These are phyloP conservation scores for Sebastes diaconus DNA, from an alignment of 2,797 vertebrate species.

Conservation along the genomic window DNA sequence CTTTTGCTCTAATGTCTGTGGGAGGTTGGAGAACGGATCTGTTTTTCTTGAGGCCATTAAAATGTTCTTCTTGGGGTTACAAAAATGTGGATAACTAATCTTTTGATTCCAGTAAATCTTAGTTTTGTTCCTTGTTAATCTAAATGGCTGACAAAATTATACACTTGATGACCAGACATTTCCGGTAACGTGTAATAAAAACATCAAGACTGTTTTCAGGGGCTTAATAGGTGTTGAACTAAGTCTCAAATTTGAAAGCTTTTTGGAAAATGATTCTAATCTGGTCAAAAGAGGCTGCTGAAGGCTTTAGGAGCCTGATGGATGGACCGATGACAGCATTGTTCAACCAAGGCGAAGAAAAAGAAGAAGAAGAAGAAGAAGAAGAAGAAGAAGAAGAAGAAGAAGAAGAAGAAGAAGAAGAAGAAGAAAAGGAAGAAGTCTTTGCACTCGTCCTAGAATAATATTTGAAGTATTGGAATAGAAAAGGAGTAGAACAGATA, in stretches of 20 bases:
- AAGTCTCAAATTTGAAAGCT: slow-evolving; percentile 9
- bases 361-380: not conserved
- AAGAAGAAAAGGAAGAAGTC: not conserved
- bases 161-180: not conserved
- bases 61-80: not conserved
- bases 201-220: not conserved
- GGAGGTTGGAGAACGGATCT: not conserved
- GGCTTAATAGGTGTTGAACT: slow-evolving; percentile 14
- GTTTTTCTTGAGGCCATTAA: slow-evolving; percentile 3
- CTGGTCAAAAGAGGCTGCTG: slow-evolving; percentile 38
- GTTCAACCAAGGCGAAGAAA: slow-evolving; percentile 8
- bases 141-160: slow-evolving; percentile 1
- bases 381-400: not conserved
- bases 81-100: not conserved
- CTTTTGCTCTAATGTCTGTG: not conserved
- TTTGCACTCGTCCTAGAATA: not conserved
- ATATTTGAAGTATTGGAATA: not conserved
- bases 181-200: not conserved
- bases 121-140: not conserved
- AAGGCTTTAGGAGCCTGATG: slow-evolving; percentile 35
- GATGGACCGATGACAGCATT: slow-evolving; percentile 33
- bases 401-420: not conserved
- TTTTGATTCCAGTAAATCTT: not conserved
- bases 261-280: not conserved
- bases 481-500: too few relatives aligned